Evolutionary conservation across 2,888 invertebrate species (phyloP), one percentile per base, ranked within the genome.

Genomic region (Cataglyphis livida): DNA sequence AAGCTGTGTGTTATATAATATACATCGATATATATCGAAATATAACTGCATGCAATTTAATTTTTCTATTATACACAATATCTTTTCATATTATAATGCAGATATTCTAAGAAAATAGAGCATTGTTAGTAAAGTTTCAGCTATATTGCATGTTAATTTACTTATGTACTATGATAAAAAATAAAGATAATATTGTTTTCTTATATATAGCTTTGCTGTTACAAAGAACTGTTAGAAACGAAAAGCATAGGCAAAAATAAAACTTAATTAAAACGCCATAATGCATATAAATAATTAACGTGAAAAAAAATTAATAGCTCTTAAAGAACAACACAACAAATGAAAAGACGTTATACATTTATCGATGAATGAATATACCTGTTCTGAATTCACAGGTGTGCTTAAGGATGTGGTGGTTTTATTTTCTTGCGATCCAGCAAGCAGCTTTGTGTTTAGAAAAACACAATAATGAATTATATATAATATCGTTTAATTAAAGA

Each of bases 301-400:
- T 25, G 0, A 32, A 10, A 44, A 75, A 70, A 73, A 84, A n/a
- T 70, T 5, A 35, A 74, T 18, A 76, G 66, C 59, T 59, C 73
- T 81, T 65, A 64, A 18, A 76, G 64, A 62, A 84, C 70, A 87
- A 87, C n/a, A 59, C 51, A 32, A 38, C 38, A 65, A 41, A 57
- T 66, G 68, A 44, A 66, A 65, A 86, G 62, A 84, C 68, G 75
- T 84, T 88, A 84, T 75, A 84, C 82, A 89, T 89, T 89, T 84
- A 85, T 87, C 87, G 84, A 85, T 82, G 84, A 85, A 71, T 88
- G 82, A 81, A 86, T 90, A 85, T 95, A 95, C 95, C 95, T 95
- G 95, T 89, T 95, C 95, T 83, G 95, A 93, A 91, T 95, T 94
- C 91, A 94, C 93, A 93, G 95, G 94, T 90, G 95, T 93, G 91